phyloP scores from a whole-genome alignment of 2,113 vertebrate species.

The Sialia sialis region DNA sequence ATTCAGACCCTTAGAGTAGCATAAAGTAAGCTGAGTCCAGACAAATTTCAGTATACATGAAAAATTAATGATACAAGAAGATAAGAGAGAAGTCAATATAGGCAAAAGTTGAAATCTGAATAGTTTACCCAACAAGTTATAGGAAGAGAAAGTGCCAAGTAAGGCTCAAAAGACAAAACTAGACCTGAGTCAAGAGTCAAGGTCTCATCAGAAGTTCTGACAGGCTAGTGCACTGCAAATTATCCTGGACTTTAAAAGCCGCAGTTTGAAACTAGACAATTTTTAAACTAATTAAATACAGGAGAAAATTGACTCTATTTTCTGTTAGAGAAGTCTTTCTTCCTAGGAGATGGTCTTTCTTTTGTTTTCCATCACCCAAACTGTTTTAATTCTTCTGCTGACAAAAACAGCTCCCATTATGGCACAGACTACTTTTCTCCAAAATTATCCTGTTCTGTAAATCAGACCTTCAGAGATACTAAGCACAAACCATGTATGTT shows the following conservation, averaged over 20 bases:
- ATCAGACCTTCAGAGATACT: background rate
- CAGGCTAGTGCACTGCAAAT: background rate
- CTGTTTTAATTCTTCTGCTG: background rate
- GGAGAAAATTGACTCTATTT: background rate
- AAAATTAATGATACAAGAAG: background rate
- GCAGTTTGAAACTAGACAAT: background rate
- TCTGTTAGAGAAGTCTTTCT: background rate
- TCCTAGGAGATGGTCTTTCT: background rate
- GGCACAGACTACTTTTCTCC: background rate
- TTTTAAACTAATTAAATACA: background rate
- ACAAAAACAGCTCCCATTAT: background rate
- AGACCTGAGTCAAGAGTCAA: background rate
- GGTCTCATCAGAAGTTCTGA: background rate
- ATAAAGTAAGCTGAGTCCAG: background rate
- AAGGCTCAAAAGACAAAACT: background rate
- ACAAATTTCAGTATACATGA: rapidly evolving
- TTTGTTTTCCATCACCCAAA: background rate
- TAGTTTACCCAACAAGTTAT: background rate
- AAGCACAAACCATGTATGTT: background rate
- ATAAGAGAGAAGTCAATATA: background rate
- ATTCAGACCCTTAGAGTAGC: background rate
- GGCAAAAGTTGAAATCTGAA: background rate
- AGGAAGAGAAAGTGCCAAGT: background rate
- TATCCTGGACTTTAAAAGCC: background rate
- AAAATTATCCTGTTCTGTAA: background rate